Evolutionary conservation across 2,113 vertebrate species (phyloP).

Genomic region (Callaeas wilsoni): DNA sequence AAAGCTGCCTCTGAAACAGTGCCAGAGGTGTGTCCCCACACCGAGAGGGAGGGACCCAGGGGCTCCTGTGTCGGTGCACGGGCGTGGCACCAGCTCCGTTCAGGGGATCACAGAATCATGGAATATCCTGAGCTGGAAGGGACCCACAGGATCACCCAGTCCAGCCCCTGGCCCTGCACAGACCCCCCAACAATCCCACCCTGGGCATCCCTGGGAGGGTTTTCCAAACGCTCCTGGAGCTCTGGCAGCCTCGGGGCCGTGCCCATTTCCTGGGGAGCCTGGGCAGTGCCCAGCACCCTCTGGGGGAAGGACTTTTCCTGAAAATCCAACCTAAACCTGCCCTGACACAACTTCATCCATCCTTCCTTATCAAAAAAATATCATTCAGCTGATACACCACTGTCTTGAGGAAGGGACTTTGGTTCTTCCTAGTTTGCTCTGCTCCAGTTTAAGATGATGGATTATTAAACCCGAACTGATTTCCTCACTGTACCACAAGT

Average conservation of each 20-base stretch:
- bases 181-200: background rate
- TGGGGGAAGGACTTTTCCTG: background rate
- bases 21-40: background rate
- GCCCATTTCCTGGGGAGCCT: background rate
- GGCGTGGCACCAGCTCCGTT: background rate
- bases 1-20: background rate
- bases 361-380: background rate
- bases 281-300: background rate
- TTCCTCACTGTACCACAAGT: background rate
- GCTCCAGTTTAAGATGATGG: background rate
- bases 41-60: background rate
- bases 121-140: background rate
- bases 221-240: background rate
- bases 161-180: rapidly evolving
- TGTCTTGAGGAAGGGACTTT: background rate
- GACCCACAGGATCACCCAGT: background rate
- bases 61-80: background rate
- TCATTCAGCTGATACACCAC: background rate
- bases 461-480: background rate
- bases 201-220: background rate
- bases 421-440: background rate
- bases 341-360: background rate
- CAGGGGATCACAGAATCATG: background rate
- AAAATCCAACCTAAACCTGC: rapidly evolving
- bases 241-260: background rate